phyloP scores from a whole-genome alignment of 2,888 invertebrate species.

The Ceraclea dissimilis region DNA sequence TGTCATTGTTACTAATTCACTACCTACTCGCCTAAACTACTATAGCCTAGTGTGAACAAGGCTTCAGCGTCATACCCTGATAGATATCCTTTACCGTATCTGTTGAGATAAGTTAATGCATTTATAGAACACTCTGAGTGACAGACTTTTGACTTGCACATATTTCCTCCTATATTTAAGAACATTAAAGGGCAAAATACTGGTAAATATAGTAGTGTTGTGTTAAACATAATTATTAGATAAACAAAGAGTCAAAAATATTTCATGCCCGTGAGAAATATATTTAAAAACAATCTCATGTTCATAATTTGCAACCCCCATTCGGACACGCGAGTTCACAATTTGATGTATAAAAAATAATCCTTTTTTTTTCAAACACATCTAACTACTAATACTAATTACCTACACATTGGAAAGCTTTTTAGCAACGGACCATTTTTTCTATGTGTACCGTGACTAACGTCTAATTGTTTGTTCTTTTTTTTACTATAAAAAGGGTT shows the following conservation, averaged over 20 bases:
- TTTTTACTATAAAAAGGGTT: not conserved
- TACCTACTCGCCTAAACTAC: too few relatives aligned
- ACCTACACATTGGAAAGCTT: conserved; percentile 1
- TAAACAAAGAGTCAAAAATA: conserved; percentile 1
- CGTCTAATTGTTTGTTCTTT: conserved; percentile 1
- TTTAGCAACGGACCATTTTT: conserved; percentile 8
- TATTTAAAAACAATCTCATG: conserved; percentile 9
- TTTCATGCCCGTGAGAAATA: conserved; percentile 11
- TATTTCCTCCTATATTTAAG: too few relatives aligned
- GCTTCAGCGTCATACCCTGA: too few relatives aligned
- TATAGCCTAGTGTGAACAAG: too few relatives aligned
- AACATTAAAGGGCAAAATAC: too few relatives aligned
- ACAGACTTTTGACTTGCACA: too few relatives aligned
- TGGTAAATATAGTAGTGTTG: too few relatives aligned
- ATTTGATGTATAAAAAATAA: conserved; percentile 10
- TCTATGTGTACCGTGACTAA: conserved; percentile 2
- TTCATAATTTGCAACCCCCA: conserved; percentile 3
- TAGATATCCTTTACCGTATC: too few relatives aligned
- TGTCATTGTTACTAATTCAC: too few relatives aligned
- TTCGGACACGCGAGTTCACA: conserved; percentile 14
- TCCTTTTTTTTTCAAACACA: conserved; percentile 8
- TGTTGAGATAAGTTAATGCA: too few relatives aligned
- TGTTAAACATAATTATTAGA: too few relatives aligned
- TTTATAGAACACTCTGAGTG: too few relatives aligned
- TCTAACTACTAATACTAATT: conserved; percentile 3